A percentile compares a stretch with the other conserved stretches of the same genome.
These are phyloP conservation scores for Dolichomitus sp. DNA, from an alignment of 2,888 invertebrate genomes.

Conservation along the genomic window DNA sequence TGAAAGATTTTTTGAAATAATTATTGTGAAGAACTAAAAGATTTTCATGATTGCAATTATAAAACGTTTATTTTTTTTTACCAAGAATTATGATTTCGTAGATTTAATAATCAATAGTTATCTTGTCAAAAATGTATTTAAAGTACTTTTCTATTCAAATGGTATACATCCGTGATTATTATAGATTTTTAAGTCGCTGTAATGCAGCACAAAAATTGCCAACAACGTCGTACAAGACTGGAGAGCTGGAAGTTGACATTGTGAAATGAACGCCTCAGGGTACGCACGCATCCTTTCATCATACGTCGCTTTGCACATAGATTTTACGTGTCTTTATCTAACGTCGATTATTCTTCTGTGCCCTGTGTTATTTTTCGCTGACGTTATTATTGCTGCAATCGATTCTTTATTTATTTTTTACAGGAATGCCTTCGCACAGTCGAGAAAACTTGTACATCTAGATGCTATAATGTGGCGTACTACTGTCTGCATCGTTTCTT, in stretches of 20 bases:
- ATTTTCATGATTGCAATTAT: too few species aligned
- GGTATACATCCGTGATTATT: neutral
- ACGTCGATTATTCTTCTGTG: slow-evolving; percentile 53
- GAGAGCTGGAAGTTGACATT: slow-evolving; percentile 9
- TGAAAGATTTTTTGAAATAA: too few species aligned
- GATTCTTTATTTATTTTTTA: slow-evolving; percentile 66
- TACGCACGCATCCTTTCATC: slow-evolving; percentile 42
- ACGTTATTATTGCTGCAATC: slow-evolving; percentile 61
- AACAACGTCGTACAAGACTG: slow-evolving; percentile 6
- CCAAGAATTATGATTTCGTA: too few species aligned
- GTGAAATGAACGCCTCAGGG: slow-evolving; percentile 13
- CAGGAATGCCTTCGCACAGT: slow-evolving; percentile 70
- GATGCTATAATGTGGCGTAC: slow-evolving; percentile 42
- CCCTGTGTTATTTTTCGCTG: slow-evolving; percentile 54
- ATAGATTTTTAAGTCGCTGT: slow-evolving; percentile 17
- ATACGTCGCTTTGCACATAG: slow-evolving; percentile 57
- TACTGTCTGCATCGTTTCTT: slow-evolving; percentile 55
- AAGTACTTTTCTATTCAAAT: too few species aligned
- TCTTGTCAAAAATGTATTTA: too few species aligned
- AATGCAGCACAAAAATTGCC: slow-evolving; percentile 16
- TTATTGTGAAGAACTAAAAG: too few species aligned
- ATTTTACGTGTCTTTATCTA: slow-evolving; percentile 64
- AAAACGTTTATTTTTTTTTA: too few species aligned
- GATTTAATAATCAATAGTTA: too few species aligned
- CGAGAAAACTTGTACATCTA: slow-evolving; percentile 28